Evolutionary conservation across 1,140 invertebrate genomes (phyloP).

Genomic region (Schlechtendalia chinensis): DNA sequence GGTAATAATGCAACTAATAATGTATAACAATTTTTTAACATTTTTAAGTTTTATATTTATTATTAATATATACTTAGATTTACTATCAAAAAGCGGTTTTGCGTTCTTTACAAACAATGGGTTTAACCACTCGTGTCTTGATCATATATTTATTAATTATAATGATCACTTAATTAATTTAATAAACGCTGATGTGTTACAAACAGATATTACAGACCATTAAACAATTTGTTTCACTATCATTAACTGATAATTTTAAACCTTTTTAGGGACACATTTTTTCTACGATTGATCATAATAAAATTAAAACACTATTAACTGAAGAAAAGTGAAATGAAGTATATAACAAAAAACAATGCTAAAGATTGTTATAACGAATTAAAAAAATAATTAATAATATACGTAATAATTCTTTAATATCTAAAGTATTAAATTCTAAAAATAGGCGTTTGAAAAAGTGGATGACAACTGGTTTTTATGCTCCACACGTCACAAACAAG

Average conservation of each 20-base stretch:
- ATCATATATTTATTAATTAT: slow-evolving; percentile 18
- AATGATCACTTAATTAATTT: slow-evolving; percentile 20
- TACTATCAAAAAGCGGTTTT: background rate
- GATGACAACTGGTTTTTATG: background rate
- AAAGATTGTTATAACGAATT: slow-evolving; percentile 22
- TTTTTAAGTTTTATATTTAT: too few relatives aligned
- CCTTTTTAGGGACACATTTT: background rate
- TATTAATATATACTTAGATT: background rate
- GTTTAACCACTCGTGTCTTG: background rate
- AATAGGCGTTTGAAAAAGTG: slow-evolving; percentile 16
- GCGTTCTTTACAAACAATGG: background rate
- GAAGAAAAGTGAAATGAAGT: background rate
- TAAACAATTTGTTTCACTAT: slow-evolving; percentile 12
- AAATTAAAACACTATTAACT: slow-evolving; percentile 3
- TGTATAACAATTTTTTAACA: too few relatives aligned
- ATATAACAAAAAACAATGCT: background rate
- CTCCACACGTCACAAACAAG: slow-evolving; percentile 7
- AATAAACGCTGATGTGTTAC: background rate
- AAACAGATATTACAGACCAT: slow-evolving; percentile 10
- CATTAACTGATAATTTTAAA: background rate
- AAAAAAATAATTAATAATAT: slow-evolving; percentile 12
- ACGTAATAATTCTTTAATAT: background rate
- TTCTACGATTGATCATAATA: slow-evolving; percentile 19
- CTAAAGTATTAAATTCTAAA: slow-evolving; percentile 4
- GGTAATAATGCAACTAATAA: background rate